A percentile compares a stretch with the other conserved stretches of the same genome.
phyloP scores from a whole-genome alignment of 2,113 vertebrate genomes.

The Oreochromis aureus region DNA sequence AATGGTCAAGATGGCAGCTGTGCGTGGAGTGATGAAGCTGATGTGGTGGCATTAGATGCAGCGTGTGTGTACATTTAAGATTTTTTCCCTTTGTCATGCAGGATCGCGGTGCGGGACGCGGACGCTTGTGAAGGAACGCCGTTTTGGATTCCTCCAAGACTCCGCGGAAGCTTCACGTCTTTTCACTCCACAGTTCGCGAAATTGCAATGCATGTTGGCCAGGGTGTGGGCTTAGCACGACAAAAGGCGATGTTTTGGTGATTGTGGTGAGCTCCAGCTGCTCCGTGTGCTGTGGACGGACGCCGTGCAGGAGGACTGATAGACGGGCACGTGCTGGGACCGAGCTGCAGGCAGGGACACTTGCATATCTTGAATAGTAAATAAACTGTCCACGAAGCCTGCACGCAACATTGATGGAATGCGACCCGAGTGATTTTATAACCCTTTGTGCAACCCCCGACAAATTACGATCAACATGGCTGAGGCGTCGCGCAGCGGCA shows the following conservation, averaged over 20 bases:
- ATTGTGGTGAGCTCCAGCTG: background rate
- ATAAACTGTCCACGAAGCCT: background rate
- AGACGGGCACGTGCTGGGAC: conserved; percentile 38
- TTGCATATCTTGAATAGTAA: conserved; percentile 28
- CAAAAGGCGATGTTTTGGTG: conserved; percentile 5
- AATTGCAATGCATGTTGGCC: conserved; percentile 4
- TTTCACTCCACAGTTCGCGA: background rate
- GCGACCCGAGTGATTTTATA: conserved; percentile 50
- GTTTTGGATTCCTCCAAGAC: background rate
- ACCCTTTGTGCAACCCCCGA: conserved; percentile 33
- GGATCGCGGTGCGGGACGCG: conserved; percentile 25
- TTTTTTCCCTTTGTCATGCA: background rate
- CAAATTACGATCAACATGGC: conserved; percentile 74
- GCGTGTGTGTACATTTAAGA: background rate
- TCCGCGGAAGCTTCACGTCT: background rate
- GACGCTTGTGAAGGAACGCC: conserved; percentile 34
- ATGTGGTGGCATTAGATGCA: conserved; percentile 58
- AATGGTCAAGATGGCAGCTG: conserved; percentile 92
- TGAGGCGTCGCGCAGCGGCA: conserved; percentile 68
- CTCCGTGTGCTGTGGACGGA: background rate
- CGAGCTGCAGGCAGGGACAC: conserved; percentile 4
- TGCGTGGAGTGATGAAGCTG: conserved; percentile 70
- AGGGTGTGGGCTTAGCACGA: conserved; percentile 46
- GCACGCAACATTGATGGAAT: conserved; percentile 69
- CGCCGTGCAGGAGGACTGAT: background rate